Evolutionary conservation across 2,113 vertebrate species (phyloP), one percentile per base, ranked within the genome.

Genomic region (Steatornis caripensis): DNA sequence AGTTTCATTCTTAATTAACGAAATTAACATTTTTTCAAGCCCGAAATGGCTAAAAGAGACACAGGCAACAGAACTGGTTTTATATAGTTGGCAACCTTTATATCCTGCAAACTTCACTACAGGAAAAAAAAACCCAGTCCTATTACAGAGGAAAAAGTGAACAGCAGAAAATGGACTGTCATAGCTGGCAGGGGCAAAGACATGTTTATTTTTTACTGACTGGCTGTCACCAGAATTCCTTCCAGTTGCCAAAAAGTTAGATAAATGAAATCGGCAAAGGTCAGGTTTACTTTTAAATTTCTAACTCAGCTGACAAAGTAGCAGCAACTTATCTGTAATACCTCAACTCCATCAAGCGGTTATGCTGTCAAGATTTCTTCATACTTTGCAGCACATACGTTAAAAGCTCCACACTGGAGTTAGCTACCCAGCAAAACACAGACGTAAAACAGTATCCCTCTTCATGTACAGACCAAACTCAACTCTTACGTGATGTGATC

Each of bases 401-500:
- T 64, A 36, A 62, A 72, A 89, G 24, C 45, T 91, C 12, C 15
- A 60, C 21, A 30, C 24, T 6, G 10, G 29, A 70, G 68, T 65
- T 39, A 77, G 19, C 76, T 68, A 54, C 48, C 18, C 32, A 82
- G 75, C 22, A 82, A 37, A 49, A 53, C 0, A 6, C 53, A 95
- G 30, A 87, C 23, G 11, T 39, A 77, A 62, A 89, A 55, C 39
- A 64, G 6, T 41, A 36, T 34, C 68, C 22, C 26, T 34, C 22
- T 64, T 37, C 24, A 62, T 0, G 1, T 32, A 62, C 29, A 62
- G 51, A 30, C 30, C 27, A 27, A 95, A 69, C 46, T 86, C n/a
- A 84, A 48, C 29, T 41, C 34, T 21, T 30, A 20, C 15, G 23
- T 0, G 0, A 41, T 5, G 20, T 5, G 34, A 68, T 34, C 11